These are phyloP conservation scores for Kryphioiulus occultus DNA, from an alignment of 2,888 invertebrate genomes.

Conservation along the genomic window DNA sequence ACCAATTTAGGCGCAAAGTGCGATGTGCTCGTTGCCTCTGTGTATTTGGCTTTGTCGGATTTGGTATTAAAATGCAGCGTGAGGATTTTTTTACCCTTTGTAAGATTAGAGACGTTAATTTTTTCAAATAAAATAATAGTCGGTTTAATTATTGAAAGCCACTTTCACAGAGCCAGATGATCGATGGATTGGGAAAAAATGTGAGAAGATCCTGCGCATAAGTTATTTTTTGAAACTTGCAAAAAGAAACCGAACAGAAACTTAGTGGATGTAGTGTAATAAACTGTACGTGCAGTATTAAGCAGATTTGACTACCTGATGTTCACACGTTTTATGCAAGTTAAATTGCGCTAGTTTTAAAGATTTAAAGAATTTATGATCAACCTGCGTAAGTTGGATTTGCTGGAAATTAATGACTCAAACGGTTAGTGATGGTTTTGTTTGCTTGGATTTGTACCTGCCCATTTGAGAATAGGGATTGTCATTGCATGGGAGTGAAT, in stretches of 20 bases:
- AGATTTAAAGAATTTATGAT: no score
- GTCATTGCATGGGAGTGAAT: background rate
- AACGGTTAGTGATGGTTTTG: no score
- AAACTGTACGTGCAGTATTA: no score
- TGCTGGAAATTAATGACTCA: no score
- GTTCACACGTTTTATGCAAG: no score
- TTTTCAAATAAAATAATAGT: background rate
- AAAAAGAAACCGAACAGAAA: no score
- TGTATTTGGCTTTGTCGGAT: background rate
- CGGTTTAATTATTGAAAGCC: background rate
- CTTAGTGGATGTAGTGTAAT: no score
- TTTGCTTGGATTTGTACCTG: no score
- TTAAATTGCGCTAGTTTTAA: no score
- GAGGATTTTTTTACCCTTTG: background rate
- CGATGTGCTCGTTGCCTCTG: slow-evolving; percentile 12
- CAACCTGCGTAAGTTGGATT: no score
- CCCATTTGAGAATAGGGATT: no score
- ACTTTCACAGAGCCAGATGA: background rate
- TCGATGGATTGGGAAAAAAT: background rate
- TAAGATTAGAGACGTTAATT: background rate
- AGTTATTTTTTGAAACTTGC: background rate
- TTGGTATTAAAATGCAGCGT: slow-evolving; percentile 29
- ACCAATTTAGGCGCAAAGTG: slow-evolving; percentile 33
- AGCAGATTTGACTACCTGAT: no score
- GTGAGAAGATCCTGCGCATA: background rate